Conservation (phyloP, 2,888 invertebrate species). For the Campoletis raptor region DNA sequence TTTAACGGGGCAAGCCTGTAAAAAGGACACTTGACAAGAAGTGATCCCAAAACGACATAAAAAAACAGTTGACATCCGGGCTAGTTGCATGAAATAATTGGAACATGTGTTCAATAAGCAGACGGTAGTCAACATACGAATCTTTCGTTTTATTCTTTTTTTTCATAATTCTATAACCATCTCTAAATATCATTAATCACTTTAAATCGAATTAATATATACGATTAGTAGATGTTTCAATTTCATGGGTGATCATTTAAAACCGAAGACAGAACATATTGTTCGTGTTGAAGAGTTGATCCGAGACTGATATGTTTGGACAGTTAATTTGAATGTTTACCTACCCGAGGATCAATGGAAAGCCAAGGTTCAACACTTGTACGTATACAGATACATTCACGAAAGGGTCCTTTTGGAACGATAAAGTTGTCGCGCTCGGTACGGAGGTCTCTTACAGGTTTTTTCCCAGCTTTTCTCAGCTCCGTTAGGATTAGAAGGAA, state of each 20-base stretch:
- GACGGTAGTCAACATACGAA: neutral
- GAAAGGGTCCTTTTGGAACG: slow-evolving; percentile 22
- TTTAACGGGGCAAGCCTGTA: neutral
- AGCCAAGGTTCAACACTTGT: slow-evolving; percentile 47
- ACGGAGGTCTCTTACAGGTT: slow-evolving; percentile 15
- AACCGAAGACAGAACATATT: neutral
- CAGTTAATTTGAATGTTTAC: slow-evolving; percentile 54
- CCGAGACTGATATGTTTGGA: slow-evolving; percentile 67
- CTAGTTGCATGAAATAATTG: neutral
- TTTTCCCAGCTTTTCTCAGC: slow-evolving; percentile 50
- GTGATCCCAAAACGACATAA: neutral
- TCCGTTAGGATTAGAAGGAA: slow-evolving; percentile 59
- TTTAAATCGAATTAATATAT: neutral
- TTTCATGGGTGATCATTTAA: slow-evolving; percentile 19
- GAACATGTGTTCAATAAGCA: neutral
- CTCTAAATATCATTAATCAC: neutral
- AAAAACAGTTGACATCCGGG: neutral
- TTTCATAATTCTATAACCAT: neutral
- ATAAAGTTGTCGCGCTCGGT: slow-evolving; percentile 47
- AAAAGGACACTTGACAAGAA: neutral
- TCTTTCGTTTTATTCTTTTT: neutral
- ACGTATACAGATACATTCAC: slow-evolving; percentile 26
- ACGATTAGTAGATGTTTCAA: neutral
- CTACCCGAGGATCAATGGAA: slow-evolving; percentile 59
- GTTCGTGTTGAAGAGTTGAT: slow-evolving; percentile 12